Evolutionary conservation across 2,113 vertebrate genomes (phyloP).

Genomic region (Paradoxurus hermaphroditus): DNA sequence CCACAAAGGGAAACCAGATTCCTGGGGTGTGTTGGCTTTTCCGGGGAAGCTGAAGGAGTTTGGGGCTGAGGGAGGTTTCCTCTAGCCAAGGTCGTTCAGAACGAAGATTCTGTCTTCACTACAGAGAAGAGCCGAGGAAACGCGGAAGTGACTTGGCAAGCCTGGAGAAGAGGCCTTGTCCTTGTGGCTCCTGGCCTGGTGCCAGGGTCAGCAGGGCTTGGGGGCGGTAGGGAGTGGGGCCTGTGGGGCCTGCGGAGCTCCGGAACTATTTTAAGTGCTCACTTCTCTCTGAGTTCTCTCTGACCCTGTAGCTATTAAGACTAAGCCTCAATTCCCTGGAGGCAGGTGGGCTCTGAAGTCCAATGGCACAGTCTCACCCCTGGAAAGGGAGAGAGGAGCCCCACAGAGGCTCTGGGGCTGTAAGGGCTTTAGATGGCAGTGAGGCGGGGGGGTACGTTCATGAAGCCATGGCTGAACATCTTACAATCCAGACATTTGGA

Average conservation of each 20-base stretch:
- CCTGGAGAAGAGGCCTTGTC: not conserved
- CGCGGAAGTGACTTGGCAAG: not conserved
- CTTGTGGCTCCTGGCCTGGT: not conserved
- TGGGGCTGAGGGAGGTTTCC: not conserved
- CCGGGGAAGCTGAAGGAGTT: not conserved
- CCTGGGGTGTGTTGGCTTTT: not conserved
- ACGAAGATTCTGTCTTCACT: not conserved
- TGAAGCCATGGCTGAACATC: not conserved
- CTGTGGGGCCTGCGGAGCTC: not conserved
- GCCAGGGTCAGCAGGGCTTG: not conserved
- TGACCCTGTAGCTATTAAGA: not conserved
- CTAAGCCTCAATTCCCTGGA: not conserved
- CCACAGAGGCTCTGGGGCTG: not conserved
- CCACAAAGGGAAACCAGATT: not conserved
- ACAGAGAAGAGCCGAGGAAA: not conserved
- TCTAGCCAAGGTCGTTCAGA: not conserved
- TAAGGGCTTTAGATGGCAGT: not conserved
- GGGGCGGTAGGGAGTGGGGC: not conserved
- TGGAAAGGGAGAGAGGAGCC: not conserved
- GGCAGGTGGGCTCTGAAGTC: not conserved
- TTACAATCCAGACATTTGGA: not conserved
- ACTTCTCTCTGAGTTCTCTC: not conserved
- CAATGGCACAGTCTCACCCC: not conserved
- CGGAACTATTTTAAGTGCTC: conserved; percentile 38
- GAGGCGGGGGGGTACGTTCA: not conserved